These are phyloP conservation scores for Hemiprocne comata DNA, from an alignment of 2,113 vertebrate species.

Conservation along the genomic window DNA sequence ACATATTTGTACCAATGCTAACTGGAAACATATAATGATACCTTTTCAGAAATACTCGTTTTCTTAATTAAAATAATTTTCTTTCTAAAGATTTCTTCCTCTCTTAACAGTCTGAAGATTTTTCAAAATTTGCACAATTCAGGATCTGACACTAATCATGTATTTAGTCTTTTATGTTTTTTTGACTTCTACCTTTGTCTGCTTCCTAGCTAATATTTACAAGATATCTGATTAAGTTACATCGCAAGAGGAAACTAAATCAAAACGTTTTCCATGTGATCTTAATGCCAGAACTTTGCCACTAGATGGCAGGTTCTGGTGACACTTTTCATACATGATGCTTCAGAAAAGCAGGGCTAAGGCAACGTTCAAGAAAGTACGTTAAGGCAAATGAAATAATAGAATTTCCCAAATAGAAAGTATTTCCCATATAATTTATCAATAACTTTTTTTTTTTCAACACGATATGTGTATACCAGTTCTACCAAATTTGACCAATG, in stretches of 20 bases:
- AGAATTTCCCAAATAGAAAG: neutral
- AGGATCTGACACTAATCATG: neutral
- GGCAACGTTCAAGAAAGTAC: neutral
- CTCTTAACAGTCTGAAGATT: neutral
- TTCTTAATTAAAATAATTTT: neutral
- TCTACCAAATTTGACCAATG: neutral
- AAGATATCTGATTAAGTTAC: neutral
- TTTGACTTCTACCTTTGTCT: neutral
- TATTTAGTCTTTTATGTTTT: neutral
- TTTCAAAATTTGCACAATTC: neutral
- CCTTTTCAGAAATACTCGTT: neutral
- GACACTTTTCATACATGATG: neutral
- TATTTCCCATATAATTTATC: neutral
- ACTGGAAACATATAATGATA: neutral
- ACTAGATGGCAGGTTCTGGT: slow-evolving; percentile 60
- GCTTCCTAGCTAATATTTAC: neutral
- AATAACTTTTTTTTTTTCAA: neutral
- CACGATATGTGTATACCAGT: neutral
- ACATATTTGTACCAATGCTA: neutral
- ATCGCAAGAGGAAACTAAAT: neutral
- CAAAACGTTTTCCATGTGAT: neutral
- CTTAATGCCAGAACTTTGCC: neutral
- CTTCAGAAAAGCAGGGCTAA: neutral
- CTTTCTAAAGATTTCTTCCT: neutral
- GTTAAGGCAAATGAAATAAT: neutral